Conservation (phyloP, 2,113 vertebrate genomes). For the Glaucidium brasilianum region DNA sequence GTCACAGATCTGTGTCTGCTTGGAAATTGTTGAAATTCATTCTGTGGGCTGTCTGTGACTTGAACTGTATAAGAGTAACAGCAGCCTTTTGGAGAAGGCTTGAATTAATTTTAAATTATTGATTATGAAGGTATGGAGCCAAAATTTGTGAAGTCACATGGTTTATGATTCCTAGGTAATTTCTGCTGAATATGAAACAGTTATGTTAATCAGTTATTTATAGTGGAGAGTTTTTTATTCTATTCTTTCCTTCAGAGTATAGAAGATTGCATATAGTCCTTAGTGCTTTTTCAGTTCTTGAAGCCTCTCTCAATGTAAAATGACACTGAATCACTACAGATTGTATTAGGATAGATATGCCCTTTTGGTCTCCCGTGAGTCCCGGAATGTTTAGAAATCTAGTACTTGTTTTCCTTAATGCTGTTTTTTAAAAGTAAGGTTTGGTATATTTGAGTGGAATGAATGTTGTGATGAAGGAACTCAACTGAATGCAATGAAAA, state of each 20-base stretch:
- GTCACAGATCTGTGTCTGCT: fast-evolving
- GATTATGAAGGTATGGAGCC: background rate
- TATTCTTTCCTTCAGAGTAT: background rate
- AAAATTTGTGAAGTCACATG: background rate
- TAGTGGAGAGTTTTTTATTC: background rate
- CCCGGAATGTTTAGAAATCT: background rate
- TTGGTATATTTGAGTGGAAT: background rate
- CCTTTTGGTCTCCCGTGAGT: background rate
- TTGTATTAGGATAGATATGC: background rate
- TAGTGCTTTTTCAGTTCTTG: background rate
- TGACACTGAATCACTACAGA: background rate
- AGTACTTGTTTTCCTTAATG: background rate
- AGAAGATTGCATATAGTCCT: background rate
- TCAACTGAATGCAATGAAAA: background rate
- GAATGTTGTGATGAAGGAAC: background rate
- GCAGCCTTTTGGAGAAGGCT: background rate
- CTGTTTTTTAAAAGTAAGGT: background rate
- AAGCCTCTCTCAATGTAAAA: background rate
- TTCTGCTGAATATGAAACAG: background rate
- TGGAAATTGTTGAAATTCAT: background rate
- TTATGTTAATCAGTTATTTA: background rate
- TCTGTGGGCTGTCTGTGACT: background rate
- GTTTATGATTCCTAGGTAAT: background rate
- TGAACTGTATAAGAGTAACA: background rate
- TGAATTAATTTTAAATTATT: background rate